Evolutionary conservation across 2,797 vertebrate species (phyloP).

Genomic region (Halcyon chelicuti): DNA sequence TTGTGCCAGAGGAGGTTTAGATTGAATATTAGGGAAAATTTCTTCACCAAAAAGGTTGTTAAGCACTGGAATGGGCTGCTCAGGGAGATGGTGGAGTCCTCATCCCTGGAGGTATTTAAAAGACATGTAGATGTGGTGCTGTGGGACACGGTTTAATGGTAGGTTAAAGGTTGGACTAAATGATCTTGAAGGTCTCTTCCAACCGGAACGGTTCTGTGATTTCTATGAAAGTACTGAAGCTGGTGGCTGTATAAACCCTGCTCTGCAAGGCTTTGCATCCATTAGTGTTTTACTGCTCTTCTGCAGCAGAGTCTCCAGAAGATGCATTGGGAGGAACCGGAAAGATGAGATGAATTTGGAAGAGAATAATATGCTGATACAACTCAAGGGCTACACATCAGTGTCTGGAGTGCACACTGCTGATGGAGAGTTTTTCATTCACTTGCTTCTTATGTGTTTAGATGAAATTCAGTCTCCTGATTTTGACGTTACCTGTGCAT

Average conservation of each 20-base stretch:
- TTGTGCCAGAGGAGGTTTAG: not conserved
- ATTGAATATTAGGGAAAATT: not conserved
- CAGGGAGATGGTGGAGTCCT: not conserved
- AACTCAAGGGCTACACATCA: not conserved
- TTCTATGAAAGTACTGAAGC: not conserved
- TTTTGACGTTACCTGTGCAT: not conserved
- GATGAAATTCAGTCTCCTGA: not conserved
- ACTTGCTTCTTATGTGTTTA: not conserved
- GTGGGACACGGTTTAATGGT: not conserved
- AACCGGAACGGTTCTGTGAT: not conserved
- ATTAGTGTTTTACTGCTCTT: not conserved
- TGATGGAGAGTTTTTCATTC: not conserved
- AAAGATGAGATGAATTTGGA: not conserved
- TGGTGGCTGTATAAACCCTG: not conserved
- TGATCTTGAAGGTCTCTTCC: not conserved
- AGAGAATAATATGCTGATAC: not conserved
- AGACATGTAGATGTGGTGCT: not conserved
- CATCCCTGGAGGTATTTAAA: not conserved
- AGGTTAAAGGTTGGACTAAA: not conserved
- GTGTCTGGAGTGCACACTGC: not conserved
- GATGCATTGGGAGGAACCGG: not conserved
- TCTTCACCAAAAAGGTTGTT: not conserved
- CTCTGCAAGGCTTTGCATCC: not conserved
- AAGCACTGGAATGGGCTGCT: not conserved
- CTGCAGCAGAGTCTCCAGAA: not conserved